Conservation (phyloP, 2,113 vertebrate genomes). For the Ondatra zibethicus region DNA sequence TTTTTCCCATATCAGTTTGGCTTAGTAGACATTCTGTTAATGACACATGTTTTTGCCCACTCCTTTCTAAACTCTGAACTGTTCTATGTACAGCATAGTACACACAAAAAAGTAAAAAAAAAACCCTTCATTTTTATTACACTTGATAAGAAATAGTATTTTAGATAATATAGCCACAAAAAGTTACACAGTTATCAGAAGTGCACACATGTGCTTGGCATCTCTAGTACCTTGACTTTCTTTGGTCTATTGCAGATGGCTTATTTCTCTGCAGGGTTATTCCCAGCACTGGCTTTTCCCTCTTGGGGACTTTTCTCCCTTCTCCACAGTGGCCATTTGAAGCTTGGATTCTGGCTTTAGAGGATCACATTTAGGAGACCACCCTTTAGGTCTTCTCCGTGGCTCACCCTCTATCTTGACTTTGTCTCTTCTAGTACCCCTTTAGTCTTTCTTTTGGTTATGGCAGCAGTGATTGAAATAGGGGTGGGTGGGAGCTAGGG, state of each 20-base stretch:
- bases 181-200: background rate
- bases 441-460: background rate
- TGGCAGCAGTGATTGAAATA: background rate
- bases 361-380: background rate
- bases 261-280: background rate
- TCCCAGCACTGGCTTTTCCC: background rate
- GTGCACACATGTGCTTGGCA: constrained; percentile 93
- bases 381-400: background rate
- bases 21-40: background rate
- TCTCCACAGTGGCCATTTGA: background rate
- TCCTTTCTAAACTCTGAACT: background rate
- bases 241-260: constrained; percentile 81
- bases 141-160: constrained; percentile 89
- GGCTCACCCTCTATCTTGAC: no score
- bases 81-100: no score
- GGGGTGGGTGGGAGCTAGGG: background rate
- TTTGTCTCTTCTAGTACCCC: background rate
- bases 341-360: background rate
- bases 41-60: background rate
- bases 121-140: constrained; percentile 92
- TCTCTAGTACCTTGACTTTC: constrained; percentile 95
- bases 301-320: background rate
- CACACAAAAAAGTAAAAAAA: constrained; percentile 82
- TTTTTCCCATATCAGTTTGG: background rate
- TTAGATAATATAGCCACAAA: background rate